These are phyloP conservation scores for Scatophagus argus DNA, from an alignment of 2,113 vertebrate species.

Conservation along the genomic window DNA sequence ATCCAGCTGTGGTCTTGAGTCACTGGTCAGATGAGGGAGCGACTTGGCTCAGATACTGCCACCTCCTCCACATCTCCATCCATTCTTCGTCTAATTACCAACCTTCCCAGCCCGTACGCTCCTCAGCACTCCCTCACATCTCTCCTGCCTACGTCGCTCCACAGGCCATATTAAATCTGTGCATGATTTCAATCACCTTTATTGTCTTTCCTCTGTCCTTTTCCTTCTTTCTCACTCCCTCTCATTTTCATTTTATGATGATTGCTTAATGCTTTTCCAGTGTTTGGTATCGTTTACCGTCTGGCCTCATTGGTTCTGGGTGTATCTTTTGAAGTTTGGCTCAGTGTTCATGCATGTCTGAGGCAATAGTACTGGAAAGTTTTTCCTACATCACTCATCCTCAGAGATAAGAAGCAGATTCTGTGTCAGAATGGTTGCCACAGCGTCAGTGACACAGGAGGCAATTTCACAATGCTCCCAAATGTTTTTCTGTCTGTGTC, in stretches of 20 bases:
- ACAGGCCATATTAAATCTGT: constrained; percentile 23
- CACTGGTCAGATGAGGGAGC: constrained; percentile 78
- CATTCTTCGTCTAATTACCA: constrained; percentile 79
- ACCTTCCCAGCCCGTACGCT: constrained; percentile 43
- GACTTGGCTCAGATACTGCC: constrained; percentile 65
- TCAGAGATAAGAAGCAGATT: constrained; percentile 13
- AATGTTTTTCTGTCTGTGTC: constrained; percentile 10
- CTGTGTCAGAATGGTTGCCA: background rate
- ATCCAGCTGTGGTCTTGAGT: constrained; percentile 84
- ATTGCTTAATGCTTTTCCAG: constrained; percentile 17
- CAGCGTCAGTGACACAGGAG: background rate
- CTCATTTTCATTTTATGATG: constrained; percentile 21
- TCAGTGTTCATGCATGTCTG: constrained; percentile 45
- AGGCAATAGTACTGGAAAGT: background rate
- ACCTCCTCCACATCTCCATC: constrained; percentile 72
- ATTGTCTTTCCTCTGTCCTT: constrained; percentile 15
- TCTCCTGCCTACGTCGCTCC: constrained; percentile 37
- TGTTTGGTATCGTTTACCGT: constrained; percentile 52
- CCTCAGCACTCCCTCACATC: constrained; percentile 46
- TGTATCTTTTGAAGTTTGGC: constrained; percentile 34
- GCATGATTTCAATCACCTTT: constrained; percentile 30
- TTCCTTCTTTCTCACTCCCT: background rate
- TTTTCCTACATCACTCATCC: constrained; percentile 6
- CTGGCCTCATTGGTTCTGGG: constrained; percentile 31
- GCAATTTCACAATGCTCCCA: constrained; percentile 38